Conservation (phyloP, 1,140 invertebrate genomes). For the Drosophila eugracilis region DNA sequence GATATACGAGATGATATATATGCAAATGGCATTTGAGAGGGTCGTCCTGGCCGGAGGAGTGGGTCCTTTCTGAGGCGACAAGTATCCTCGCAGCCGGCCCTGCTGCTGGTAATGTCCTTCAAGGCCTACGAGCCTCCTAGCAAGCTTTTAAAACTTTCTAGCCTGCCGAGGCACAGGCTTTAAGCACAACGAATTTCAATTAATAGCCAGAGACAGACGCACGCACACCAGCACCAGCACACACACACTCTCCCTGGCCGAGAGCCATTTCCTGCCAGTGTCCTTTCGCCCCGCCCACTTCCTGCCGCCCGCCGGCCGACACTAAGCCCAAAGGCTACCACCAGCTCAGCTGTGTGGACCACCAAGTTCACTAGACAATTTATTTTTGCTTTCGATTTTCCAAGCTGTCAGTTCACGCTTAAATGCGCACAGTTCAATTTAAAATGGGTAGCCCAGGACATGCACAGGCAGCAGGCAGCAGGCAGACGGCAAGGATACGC, state of each 20-base stretch:
- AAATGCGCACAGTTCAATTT: conserved; percentile 83
- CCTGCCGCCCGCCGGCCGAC: conserved; percentile 54
- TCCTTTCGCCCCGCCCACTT: conserved; percentile 29
- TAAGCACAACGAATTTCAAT: conserved; percentile 81
- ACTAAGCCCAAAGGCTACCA: conserved; percentile 79
- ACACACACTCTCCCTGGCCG: conserved; percentile 27
- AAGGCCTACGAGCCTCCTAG: conserved; percentile 51
- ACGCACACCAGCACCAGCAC: no score
- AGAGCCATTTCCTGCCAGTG: conserved; percentile 62
- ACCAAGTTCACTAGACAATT: conserved; percentile 83
- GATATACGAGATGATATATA: conserved; percentile 75
- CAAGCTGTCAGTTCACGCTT: conserved; percentile 83
- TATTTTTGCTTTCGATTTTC: conserved; percentile 83
- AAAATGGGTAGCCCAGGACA: conserved; percentile 72
- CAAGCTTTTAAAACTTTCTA: conserved; percentile 72
- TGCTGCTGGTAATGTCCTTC: conserved; percentile 75
- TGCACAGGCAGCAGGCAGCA: no score
- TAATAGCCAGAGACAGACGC: conserved; percentile 67
- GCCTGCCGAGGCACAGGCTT: conserved; percentile 36
- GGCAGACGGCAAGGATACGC: conserved; percentile 57
- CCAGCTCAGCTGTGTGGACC: conserved; percentile 79
- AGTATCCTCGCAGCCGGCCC: conserved; percentile 64
- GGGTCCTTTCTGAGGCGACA: conserved; percentile 47
- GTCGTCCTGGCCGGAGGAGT: conserved; percentile 4
- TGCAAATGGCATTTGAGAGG: conserved; percentile 62